Conservation (phyloP, 2,888 invertebrate species). For the Shargacucullia verbasci region DNA sequence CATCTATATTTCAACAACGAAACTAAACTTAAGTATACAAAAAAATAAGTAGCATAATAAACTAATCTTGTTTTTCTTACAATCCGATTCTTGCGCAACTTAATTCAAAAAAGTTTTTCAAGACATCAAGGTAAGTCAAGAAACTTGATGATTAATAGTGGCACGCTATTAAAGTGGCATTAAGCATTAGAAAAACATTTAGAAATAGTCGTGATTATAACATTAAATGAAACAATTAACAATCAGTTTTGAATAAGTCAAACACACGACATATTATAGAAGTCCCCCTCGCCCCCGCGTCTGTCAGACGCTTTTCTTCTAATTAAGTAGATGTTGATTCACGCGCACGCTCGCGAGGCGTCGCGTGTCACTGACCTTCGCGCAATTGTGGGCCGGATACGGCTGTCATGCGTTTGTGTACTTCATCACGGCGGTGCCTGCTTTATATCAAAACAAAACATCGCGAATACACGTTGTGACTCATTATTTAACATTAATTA, state of each 20-base stretch:
- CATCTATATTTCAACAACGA: slow-evolving; percentile 36
- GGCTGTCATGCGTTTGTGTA: slow-evolving; percentile 66
- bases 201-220: neutral
- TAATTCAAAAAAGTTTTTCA: slow-evolving; percentile 1
- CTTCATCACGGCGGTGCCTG: slow-evolving; percentile 70
- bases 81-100: neutral
- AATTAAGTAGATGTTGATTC: slow-evolving; percentile 76
- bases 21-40: slow-evolving; percentile 15
- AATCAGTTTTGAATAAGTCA: slow-evolving; percentile 12
- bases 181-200: slow-evolving; percentile 13
- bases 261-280: slow-evolving; percentile 15
- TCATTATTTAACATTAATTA: slow-evolving; percentile 54
- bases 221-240: slow-evolving; percentile 13
- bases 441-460: slow-evolving; percentile 70
- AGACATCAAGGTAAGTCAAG: slow-evolving; percentile 3
- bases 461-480: slow-evolving; percentile 42
- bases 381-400: slow-evolving; percentile 75
- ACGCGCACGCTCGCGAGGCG: slow-evolving; percentile 59
- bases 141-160: slow-evolving; percentile 7
- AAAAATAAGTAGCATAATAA: neutral
- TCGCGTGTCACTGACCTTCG: slow-evolving; percentile 82
- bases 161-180: slow-evolving; percentile 8
- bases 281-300: slow-evolving; percentile 8
- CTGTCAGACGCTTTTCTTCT: slow-evolving; percentile 62
- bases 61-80: neutral